phyloP scores from a whole-genome alignment of 1,140 invertebrate species.

The Copidosoma floridanum region DNA sequence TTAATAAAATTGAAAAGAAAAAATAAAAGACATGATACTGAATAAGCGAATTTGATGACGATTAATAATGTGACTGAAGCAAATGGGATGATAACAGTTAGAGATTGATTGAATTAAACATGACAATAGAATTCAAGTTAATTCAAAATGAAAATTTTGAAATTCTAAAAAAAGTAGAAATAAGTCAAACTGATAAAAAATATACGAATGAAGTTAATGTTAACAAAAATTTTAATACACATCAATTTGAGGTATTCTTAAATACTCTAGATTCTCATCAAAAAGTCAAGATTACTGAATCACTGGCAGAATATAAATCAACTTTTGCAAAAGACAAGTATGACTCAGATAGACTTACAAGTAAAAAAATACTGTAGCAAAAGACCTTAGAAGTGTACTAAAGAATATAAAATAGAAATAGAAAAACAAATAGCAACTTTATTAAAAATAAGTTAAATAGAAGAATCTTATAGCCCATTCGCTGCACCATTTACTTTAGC shows the following conservation, averaged over 20 bases:
- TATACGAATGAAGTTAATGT: neutral
- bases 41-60: neutral
- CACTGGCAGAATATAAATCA: constrained; percentile 15
- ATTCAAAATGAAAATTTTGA: too few species aligned
- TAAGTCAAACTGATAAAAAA: neutral
- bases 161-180: constrained; percentile 10
- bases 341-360: constrained; percentile 21
- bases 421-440: constrained; percentile 1
- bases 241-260: constrained; percentile 13
- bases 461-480: too few species aligned
- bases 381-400: constrained; percentile 3
- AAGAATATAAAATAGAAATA: constrained; percentile 2
- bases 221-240: constrained; percentile 29
- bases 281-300: constrained; percentile 7
- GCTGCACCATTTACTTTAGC: neutral
- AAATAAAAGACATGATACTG: neutral
- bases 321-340: constrained; percentile 29
- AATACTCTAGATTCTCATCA: neutral
- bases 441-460: neutral
- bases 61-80: constrained; percentile 2
- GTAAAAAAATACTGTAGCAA: constrained; percentile 10
- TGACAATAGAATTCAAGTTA: constrained; percentile 23
- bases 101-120: constrained; percentile 16
- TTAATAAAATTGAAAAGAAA: neutral
- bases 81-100: constrained; percentile 21